Percentiles rank a stretch among this genome's conserved stretches.
These are phyloP conservation scores for Equus quagga DNA, from an alignment of 2,113 vertebrate genomes.

Conservation along the genomic window DNA sequence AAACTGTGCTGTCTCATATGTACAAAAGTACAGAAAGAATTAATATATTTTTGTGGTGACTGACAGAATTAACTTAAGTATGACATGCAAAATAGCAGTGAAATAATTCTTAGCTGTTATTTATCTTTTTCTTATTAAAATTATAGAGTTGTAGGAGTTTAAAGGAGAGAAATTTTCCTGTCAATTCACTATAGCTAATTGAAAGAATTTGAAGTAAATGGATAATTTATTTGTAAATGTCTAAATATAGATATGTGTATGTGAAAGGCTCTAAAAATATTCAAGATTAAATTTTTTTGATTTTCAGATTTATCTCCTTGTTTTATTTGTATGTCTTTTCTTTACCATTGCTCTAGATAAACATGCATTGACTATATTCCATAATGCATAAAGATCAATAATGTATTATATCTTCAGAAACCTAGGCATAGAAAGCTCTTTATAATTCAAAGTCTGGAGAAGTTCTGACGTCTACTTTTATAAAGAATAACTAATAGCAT, in stretches of 20 bases:
- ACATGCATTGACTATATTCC: background rate
- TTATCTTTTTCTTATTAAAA: slow-evolving; percentile 7
- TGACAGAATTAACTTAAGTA: background rate
- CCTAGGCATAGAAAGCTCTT: background rate
- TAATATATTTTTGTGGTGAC: background rate
- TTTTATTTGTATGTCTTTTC: slow-evolving; percentile 13
- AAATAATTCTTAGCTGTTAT: background rate
- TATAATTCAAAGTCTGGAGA: background rate
- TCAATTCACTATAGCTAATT: background rate
- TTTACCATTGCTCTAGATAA: background rate
- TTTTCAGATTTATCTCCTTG: slow-evolving; percentile 29
- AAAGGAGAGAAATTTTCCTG: background rate
- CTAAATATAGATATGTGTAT: background rate
- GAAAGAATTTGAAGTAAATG: background rate
- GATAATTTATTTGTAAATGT: background rate
- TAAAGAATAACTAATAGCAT: background rate
- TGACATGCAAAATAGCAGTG: background rate
- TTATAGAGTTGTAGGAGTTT: background rate
- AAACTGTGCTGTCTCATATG: background rate
- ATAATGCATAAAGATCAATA: background rate
- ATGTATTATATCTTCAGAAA: background rate
- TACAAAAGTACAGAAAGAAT: background rate
- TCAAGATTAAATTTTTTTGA: slow-evolving; percentile 52
- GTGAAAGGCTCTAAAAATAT: background rate
- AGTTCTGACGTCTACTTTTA: background rate